Evolutionary conservation across 2,888 invertebrate genomes (phyloP), one percentile per base, ranked within the genome.

Genomic region (Pyrocoelia pectoralis): DNA sequence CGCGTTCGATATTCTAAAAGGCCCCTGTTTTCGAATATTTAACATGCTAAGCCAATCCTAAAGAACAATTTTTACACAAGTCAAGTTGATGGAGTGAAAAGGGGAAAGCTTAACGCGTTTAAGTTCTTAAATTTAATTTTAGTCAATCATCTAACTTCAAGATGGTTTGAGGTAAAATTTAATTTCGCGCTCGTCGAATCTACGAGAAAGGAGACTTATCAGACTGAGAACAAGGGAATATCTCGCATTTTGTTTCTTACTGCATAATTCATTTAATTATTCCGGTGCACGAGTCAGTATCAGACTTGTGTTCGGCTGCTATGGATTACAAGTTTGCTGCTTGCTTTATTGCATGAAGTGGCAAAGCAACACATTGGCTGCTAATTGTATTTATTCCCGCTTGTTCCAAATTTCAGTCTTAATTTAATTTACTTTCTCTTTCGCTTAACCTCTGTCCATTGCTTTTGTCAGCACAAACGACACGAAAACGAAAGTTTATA

Each of bases 101-200:
- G 78, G 77, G 78, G 77, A 77, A 78, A 78, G 79, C 77, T 79
- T 79, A 79, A 78, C 79, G 78, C 77, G 77, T 80, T 80, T 79
- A 80, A 79, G 77, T 81, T 80, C 79, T 78, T 77, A 79, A 81
- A 81, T 81, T 81, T 80, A 81, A 81, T 81, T 81, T 81, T 77
- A 80, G 79, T 80, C 80, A 80, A 81, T 81, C 81, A 81, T 79
- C 78, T 74, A 75, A 77, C 76, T 77, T 75, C 74, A 76, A 77
- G 77, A 77, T 73, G 77, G 77, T 77, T 78, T 79, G 79, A 79
- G 77, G 77, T 79, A 73, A 76, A 79, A 80, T 78, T 79, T 79
- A 79, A 79, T 79, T 80, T 80, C 72, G 76, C 74, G 76, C 76
- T 76, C 76, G 75, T 74, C 77, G 77, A 77, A 76, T 77, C 72